Evolutionary conservation across 2,888 invertebrate species (phyloP).

Genomic region (Lepas anatifera): DNA sequence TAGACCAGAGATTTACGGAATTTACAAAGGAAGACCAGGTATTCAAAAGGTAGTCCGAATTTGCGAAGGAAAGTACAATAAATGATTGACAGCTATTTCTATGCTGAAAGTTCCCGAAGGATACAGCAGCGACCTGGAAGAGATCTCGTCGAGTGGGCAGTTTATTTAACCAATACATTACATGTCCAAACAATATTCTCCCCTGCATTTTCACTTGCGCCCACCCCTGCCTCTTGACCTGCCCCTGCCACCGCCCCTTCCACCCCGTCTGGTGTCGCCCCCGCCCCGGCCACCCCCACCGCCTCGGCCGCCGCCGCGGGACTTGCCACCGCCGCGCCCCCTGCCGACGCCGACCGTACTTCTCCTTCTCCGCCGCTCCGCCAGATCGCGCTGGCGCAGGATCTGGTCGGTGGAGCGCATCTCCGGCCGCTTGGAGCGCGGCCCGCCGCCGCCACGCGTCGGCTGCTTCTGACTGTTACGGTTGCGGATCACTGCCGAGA

Average conservation of each 20-base stretch:
- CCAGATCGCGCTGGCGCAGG: constrained; percentile 65
- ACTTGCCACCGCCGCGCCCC: constrained; percentile 61
- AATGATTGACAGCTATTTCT: too few species aligned
- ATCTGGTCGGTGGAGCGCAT: constrained; percentile 37
- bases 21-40: too few species aligned
- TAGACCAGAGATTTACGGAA: too few species aligned
- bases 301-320: constrained; percentile 55
- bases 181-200: too few species aligned
- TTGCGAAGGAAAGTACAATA: too few species aligned
- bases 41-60: too few species aligned
- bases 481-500: background rate
- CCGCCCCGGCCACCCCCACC: background rate
- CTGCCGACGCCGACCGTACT: constrained; percentile 68
- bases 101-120: too few species aligned
- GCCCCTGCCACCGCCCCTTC: background rate
- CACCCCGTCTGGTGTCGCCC: background rate
- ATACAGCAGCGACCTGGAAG: too few species aligned
- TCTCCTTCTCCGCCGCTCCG: constrained; percentile 59
- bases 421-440: constrained; percentile 14
- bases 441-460: too few species aligned
- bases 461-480: background rate
- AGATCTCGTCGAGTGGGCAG: too few species aligned
- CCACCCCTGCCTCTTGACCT: background rate
- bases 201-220: background rate
- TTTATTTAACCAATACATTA: too few species aligned